Percentiles rank a stretch among this genome's conserved stretches.
phyloP scores from a whole-genome alignment of 2,797 vertebrate species.

The Nyctalus aviator region DNA sequence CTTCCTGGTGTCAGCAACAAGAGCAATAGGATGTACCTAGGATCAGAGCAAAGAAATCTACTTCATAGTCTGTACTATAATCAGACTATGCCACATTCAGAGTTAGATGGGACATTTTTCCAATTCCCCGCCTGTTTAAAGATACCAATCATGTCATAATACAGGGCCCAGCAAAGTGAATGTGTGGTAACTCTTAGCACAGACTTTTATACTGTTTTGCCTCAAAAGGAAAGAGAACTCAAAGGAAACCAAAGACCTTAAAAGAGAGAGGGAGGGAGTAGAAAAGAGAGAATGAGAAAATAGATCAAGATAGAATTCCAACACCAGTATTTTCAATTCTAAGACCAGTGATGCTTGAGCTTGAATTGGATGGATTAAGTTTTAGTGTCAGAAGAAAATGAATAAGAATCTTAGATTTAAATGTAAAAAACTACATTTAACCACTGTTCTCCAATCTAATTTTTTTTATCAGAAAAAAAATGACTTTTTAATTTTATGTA shows the following conservation, averaged over 20 bases:
- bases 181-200: conserved; percentile 46
- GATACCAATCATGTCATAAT: conserved; percentile 75
- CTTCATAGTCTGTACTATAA: background rate
- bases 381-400: conserved; percentile 47
- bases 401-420: conserved; percentile 36
- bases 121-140: conserved; percentile 61
- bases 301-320: background rate
- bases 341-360: background rate
- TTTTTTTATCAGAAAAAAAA: conserved; percentile 24
- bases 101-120: conserved; percentile 56
- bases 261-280: too few relatives aligned
- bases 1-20: conserved; percentile 63
- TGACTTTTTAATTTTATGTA: conserved; percentile 6
- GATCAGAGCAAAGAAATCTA: conserved; percentile 68
- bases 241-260: conserved; percentile 14
- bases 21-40: conserved; percentile 67
- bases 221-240: conserved; percentile 40
- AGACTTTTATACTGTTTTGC: conserved; percentile 44
- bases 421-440: background rate
- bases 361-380: background rate
- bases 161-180: conserved; percentile 58
- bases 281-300: conserved; percentile 28
- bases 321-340: conserved; percentile 1
- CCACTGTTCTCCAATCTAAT: background rate
- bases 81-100: conserved; percentile 30